phyloP scores from a whole-genome alignment of 2,888 invertebrate genomes.

The Linyphia triangularis region DNA sequence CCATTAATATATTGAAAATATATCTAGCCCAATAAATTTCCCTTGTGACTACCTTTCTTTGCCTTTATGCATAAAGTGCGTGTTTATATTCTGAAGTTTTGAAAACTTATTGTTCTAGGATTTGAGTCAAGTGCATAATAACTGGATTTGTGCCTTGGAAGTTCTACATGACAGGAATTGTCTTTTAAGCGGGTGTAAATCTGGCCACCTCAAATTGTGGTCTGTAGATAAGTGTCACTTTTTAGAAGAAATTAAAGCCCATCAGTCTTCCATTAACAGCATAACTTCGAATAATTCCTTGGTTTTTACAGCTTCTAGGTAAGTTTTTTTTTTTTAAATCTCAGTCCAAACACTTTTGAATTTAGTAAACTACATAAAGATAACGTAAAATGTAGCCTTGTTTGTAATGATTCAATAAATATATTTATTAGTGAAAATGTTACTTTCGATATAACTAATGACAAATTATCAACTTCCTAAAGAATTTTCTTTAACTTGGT shows the following conservation, averaged over 20 bases:
- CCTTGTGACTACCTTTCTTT: no score
- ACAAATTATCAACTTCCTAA: no score
- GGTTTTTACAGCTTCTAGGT: conserved; percentile 92
- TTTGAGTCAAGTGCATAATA: conserved; percentile 90
- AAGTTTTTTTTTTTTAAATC: conserved; percentile 66
- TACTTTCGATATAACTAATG: no score
- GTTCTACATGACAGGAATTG: conserved; percentile 82
- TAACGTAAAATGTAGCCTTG: no score
- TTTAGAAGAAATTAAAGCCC: conserved; percentile 85
- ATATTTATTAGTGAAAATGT: no score
- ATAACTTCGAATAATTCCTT: conserved; percentile 84
- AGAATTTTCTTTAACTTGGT: no score
- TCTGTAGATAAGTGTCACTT: conserved; percentile 84
- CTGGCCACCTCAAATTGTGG: conserved; percentile 89
- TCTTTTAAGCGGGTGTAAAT: conserved; percentile 88
- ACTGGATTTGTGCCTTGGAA: conserved; percentile 90
- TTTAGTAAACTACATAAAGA: no score
- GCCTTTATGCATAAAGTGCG: no score
- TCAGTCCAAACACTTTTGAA: no score
- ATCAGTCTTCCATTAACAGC: conserved; percentile 85
- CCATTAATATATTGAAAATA: no score
- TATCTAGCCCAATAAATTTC: no score
- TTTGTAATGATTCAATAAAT: no score
- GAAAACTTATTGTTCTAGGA: conserved; percentile 81
- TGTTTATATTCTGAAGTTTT: not conserved